Conservation (phyloP, 2,113 vertebrate genomes). For the Chrysochloris asiatica region DNA sequence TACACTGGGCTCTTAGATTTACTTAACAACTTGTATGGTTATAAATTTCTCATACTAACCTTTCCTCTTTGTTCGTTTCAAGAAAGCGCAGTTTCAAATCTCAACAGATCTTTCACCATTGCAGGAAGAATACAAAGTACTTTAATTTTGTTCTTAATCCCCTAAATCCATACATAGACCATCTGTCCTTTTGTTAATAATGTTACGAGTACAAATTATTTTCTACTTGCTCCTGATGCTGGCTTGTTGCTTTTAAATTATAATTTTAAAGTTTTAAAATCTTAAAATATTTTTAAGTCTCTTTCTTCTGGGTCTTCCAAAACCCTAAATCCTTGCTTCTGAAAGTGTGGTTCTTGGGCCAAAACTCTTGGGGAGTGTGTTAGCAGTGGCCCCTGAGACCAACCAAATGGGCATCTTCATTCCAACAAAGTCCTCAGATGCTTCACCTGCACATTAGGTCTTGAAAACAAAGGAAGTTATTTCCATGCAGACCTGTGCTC, state of each 20-base stretch:
- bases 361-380: background rate
- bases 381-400: conserved; percentile 16
- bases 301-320: conserved; percentile 32
- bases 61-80: conserved; percentile 15
- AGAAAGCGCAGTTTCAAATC: background rate
- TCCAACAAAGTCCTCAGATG: conserved; percentile 7
- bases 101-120: background rate
- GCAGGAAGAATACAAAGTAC: conserved; percentile 32
- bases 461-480: background rate
- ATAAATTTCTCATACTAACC: background rate
- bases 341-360: background rate
- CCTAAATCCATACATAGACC: background rate
- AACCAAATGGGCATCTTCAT: background rate
- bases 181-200: background rate
- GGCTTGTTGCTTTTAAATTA: conserved; percentile 28
- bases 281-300: background rate
- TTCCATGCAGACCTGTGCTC: background rate
- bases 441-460: background rate
- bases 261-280: background rate
- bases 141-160: conserved; percentile 9
- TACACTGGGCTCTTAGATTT: background rate
- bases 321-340: conserved; percentile 8
- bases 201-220: conserved; percentile 11
- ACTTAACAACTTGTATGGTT: background rate
- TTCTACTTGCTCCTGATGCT: conserved; percentile 4